phyloP scores from a whole-genome alignment of 2,113 vertebrate species.

The Nyctereutes procyonoides region DNA sequence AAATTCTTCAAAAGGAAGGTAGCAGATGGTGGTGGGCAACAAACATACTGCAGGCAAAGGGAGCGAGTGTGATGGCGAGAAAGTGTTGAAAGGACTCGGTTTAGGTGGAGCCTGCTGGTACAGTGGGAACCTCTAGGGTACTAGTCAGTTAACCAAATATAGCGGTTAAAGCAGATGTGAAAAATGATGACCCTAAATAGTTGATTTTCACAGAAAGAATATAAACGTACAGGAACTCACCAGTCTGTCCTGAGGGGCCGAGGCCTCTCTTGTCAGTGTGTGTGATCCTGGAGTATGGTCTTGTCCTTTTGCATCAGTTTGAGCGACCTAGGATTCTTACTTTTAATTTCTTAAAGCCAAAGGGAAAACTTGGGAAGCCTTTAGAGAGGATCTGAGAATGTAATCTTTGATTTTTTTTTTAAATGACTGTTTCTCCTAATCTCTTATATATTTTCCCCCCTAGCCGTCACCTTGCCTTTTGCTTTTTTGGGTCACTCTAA shows the following conservation, averaged over 20 bases:
- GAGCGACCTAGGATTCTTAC: neutral
- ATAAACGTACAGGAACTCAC: neutral
- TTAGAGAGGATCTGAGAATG: conserved; percentile 8
- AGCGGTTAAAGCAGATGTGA: neutral
- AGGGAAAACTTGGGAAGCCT: neutral
- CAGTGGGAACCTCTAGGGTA: neutral
- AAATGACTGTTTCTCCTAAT: neutral
- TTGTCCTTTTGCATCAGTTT: neutral
- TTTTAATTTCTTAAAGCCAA: neutral
- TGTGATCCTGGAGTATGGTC: neutral
- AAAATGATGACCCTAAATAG: neutral
- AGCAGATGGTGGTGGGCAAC: neutral
- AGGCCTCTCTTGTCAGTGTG: neutral
- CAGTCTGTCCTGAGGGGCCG: neutral
- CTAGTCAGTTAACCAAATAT: neutral
- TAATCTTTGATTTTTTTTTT: neutral
- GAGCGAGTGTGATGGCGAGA: accelerated
- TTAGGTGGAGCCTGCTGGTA: neutral
- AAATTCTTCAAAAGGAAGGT: neutral
- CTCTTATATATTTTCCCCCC: neutral
- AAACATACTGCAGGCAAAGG: neutral
- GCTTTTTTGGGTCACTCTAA: neutral
- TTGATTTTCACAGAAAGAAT: neutral
- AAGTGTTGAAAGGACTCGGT: neutral
- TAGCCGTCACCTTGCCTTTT: neutral